Conservation (phyloP, 1,140 invertebrate species). For the Drosophila repletoides region DNA sequence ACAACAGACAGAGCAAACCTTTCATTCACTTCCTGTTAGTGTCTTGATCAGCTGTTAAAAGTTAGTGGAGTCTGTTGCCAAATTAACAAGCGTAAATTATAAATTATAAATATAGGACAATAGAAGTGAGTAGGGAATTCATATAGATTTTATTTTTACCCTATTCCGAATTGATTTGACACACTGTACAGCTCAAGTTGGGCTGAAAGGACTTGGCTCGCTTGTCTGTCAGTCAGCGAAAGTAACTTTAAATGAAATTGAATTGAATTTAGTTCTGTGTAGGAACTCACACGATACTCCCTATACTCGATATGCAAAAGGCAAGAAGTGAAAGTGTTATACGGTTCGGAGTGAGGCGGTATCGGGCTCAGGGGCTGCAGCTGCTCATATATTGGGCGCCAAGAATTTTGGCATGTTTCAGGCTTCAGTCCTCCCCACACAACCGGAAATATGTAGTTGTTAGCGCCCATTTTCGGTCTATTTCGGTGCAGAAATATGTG, state of each 20-base stretch:
- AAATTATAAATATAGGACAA: no score
- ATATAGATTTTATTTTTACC: not conserved
- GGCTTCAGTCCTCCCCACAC: constrained; percentile 54
- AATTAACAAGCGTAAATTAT: no score
- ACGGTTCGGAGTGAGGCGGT: not conserved
- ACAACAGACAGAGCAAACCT: no score
- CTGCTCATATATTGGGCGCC: constrained; percentile 21
- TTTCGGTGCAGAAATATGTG: constrained; percentile 45
- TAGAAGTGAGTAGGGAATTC: no score
- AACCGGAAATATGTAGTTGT: constrained; percentile 79
- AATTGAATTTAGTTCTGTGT: constrained; percentile 80
- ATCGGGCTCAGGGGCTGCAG: not conserved
- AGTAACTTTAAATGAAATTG: constrained; percentile 81
- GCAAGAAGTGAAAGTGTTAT: constrained; percentile 62
- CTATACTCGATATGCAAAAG: constrained; percentile 25
- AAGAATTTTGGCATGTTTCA: constrained; percentile 63
- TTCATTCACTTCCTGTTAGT: no score
- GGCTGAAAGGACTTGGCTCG: constrained; percentile 58
- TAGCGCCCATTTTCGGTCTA: constrained; percentile 70
- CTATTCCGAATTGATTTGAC: not conserved
- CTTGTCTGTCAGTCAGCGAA: constrained; percentile 77
- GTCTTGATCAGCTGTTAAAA: no score
- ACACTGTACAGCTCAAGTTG: constrained; percentile 42
- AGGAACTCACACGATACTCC: constrained; percentile 65
- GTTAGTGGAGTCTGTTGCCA: no score